Evolutionary conservation across 2,888 invertebrate genomes (phyloP), one percentile per base, ranked within the genome.

Genomic region (Entomobrya proxima): DNA sequence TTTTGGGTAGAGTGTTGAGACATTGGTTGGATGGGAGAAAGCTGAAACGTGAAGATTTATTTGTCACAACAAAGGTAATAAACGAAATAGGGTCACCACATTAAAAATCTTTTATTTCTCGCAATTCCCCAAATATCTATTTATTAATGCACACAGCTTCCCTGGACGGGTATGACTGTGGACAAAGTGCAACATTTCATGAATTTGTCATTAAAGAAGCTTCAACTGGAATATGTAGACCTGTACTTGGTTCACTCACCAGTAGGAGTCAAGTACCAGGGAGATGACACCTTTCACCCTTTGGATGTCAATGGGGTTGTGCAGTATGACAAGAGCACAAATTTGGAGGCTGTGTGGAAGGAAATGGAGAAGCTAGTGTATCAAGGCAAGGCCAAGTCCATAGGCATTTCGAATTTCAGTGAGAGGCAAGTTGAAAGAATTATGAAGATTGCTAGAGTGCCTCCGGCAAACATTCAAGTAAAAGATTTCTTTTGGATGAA

Each of bases 391-490:
- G 93, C 95, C 0, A 95, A 94, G 90, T 94, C 96, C 15, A 96
- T 98, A 90, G 98, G 98, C 0, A 91, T 98, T 2, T 98, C 97
- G 0, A 98, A 98, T 91, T 95, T 96, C 91, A 97, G 95, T 91
- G 92, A 92, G 35, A 92, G 93, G 21, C 98, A 98, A 92, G 93
- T 98, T 84, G 92, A 93, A 74, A 93, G 95, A 79, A 92, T 97
- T 78, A 91, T 95, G 47, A 92, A 93, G 24, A 93, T 92, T 55
- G 93, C 94, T 2, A 92, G 92, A 69, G 93, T 96, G 79, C 94
- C 93, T 85, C 96, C 95, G 47, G 93, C 94, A 76, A 93, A 92
- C 92, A 91, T 95, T 80, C 91, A 91, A 88, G 81, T 89, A 4
- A 85, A 61, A 30, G 4, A 30, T 27, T 61, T 32, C 13, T 7